Percentiles rank a stretch among this genome's conserved stretches.
Conservation (phyloP, 2,888 invertebrate species). For the Electrophaes corylata region DNA sequence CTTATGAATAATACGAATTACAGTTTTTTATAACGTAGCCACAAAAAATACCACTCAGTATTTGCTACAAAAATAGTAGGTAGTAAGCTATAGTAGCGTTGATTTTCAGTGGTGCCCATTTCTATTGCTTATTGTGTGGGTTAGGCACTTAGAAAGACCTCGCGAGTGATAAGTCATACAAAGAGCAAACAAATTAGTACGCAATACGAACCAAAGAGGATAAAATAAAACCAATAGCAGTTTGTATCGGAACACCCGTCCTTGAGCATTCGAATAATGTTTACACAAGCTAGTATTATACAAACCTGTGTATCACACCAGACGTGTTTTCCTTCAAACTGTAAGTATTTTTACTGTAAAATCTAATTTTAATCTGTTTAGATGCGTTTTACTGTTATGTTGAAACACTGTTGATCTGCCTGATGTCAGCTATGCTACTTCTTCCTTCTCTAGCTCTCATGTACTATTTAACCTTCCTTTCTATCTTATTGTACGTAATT, state of each 20-base stretch:
- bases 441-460: background rate
- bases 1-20: too few species aligned
- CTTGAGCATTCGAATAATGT: conserved; percentile 19
- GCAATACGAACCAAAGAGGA: conserved; percentile 9
- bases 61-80: too few species aligned
- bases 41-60: too few species aligned
- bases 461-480: background rate
- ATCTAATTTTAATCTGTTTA: conserved; percentile 16
- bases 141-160: background rate
- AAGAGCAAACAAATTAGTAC: conserved; percentile 4
- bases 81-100: too few species aligned
- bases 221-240: conserved; percentile 19
- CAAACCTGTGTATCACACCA: conserved; percentile 6
- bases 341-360: conserved; percentile 16
- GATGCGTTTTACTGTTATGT: background rate
- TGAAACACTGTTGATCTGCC: background rate
- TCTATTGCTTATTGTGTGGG: too few species aligned
- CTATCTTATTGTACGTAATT: too few species aligned
- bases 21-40: too few species aligned
- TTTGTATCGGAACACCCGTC: conserved; percentile 12
- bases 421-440: background rate
- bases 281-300: conserved; percentile 22
- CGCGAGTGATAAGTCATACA: background rate
- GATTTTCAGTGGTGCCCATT: too few species aligned
- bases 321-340: conserved; percentile 15